Percentiles rank a stretch among this genome's conserved stretches.
phyloP scores from a whole-genome alignment of 2,113 vertebrate species.

The Syrrhaptes paradoxus region DNA sequence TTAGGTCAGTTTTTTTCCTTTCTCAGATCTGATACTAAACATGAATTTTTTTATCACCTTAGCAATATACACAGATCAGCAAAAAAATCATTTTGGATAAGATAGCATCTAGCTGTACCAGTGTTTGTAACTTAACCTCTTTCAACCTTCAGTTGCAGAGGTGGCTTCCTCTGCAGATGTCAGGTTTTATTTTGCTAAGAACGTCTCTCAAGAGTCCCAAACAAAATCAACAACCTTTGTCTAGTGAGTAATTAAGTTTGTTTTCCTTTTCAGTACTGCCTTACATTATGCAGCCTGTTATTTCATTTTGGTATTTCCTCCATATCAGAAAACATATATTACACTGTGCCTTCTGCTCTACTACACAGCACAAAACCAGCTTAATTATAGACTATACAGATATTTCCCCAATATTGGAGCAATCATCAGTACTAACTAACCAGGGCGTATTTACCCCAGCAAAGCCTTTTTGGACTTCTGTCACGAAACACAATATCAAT shows the following conservation, averaged over 20 bases:
- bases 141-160: not conserved
- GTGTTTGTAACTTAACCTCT: not conserved
- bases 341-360: not conserved
- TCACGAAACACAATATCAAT: not conserved
- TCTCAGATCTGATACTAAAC: not conserved
- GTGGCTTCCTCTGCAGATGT: not conserved
- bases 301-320: not conserved
- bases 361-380: not conserved
- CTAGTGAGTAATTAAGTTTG: not conserved
- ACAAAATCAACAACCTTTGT: not conserved
- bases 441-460: not conserved
- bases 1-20: not conserved
- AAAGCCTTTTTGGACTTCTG: not conserved
- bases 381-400: not conserved
- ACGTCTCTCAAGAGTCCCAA: not conserved
- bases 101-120: not conserved
- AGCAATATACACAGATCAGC: not conserved
- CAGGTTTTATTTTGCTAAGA: not conserved
- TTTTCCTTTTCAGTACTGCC: not conserved
- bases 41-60: not conserved
- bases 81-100: not conserved
- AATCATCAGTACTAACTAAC: not conserved
- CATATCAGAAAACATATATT: not conserved
- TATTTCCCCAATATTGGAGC: not conserved
- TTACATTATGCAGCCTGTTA: not conserved